These are phyloP conservation scores for Penelope pileata DNA, from an alignment of 2,113 vertebrate species.

Conservation along the genomic window DNA sequence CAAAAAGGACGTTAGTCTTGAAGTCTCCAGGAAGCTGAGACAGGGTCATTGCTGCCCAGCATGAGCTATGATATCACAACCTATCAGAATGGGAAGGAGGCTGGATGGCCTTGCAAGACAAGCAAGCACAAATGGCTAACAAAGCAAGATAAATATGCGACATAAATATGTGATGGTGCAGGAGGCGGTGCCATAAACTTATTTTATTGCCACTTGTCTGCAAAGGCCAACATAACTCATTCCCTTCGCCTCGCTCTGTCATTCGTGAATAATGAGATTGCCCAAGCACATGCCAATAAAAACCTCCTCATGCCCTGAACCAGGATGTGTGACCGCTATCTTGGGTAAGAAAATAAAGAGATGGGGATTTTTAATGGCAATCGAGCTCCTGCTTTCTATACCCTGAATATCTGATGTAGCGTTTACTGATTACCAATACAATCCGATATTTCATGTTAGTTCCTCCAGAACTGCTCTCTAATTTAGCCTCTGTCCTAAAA, in stretches of 20 bases:
- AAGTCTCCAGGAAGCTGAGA: not conserved
- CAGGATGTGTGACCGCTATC: rapidly evolving
- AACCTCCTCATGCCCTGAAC: not conserved
- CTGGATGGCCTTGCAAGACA: not conserved
- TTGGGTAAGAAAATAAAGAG: not conserved
- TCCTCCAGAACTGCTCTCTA: not conserved
- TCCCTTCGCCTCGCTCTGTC: not conserved
- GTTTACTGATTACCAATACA: not conserved
- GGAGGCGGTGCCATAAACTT: constrained; percentile 54
- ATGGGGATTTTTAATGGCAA: not conserved
- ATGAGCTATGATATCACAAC: not conserved
- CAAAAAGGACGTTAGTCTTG: not conserved
- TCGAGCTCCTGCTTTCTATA: not conserved
- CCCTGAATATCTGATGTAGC: not conserved
- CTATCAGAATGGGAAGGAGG: not conserved
- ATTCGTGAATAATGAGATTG: constrained; percentile 24
- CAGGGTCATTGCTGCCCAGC: not conserved
- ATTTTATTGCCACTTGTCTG: constrained; percentile 59
- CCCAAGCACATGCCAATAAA: not conserved
- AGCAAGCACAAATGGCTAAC: not conserved
- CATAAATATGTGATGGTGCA: constrained; percentile 49
- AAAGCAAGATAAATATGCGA: constrained; percentile 51
- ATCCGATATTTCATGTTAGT: not conserved
- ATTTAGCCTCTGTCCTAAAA: not conserved
- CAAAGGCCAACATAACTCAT: constrained; percentile 59